Conservation (phyloP, 2,888 invertebrate genomes). For the Anoncus sp. region DNA sequence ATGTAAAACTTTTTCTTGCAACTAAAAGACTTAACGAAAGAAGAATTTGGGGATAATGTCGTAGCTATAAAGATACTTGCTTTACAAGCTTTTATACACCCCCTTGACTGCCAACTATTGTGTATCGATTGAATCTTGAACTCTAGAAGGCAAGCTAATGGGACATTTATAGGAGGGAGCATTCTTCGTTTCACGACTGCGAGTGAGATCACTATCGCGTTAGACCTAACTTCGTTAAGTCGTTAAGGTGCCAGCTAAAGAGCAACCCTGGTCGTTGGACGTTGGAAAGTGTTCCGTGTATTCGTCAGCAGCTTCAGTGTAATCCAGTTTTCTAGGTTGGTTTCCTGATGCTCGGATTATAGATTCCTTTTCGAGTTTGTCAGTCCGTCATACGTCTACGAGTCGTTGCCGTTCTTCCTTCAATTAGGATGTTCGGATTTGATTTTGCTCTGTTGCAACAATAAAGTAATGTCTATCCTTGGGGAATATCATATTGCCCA, state of each 20-base stretch:
- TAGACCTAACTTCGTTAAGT: conserved; percentile 35
- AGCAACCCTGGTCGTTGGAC: conserved; percentile 11
- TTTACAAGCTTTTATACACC: not conserved
- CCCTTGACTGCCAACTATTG: not conserved
- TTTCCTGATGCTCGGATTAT: conserved; percentile 26
- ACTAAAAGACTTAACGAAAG: not conserved
- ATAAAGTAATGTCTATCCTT: conserved; percentile 9
- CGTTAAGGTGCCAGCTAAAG: conserved; percentile 13
- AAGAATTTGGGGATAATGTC: not conserved
- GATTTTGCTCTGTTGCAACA: conserved; percentile 15
- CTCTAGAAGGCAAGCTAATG: not conserved
- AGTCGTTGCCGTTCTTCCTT: conserved; percentile 21
- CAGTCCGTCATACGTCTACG: not conserved
- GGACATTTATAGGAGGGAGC: not conserved
- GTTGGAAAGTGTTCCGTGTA: conserved; percentile 19
- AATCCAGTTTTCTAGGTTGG: conserved; percentile 31
- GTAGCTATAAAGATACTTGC: not conserved
- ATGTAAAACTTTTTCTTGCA: not conserved
- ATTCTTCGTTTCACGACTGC: conserved; percentile 5
- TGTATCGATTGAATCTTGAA: conserved; percentile 18
- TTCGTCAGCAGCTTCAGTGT: not conserved
- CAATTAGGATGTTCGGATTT: conserved; percentile 19
- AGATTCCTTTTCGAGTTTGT: conserved; percentile 5
- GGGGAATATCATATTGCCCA: conserved; percentile 24
- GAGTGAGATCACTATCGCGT: conserved; percentile 7